Evolutionary conservation across 2,113 vertebrate species (phyloP).

Genomic region (Phycodurus eques): DNA sequence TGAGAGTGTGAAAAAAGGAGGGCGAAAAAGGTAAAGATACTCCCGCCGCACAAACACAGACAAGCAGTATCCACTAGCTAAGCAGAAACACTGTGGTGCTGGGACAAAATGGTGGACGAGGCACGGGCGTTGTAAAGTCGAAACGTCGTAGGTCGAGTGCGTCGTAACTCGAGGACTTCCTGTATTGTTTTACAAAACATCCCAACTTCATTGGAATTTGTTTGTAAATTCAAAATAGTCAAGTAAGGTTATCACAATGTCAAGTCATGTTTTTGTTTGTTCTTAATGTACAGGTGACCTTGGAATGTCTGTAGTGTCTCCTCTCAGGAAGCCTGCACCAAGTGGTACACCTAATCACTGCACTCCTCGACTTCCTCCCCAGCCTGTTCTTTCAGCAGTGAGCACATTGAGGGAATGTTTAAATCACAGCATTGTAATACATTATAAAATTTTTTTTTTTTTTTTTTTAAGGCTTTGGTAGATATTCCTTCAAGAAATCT

Average conservation of each 20-base stretch:
- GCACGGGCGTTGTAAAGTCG: too few relatives aligned
- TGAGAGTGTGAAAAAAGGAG: too few relatives aligned
- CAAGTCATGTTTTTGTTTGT: background rate
- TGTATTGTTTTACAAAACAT: too few relatives aligned
- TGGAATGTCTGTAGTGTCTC: slow-evolving; percentile 27
- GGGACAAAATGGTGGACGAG: too few relatives aligned
- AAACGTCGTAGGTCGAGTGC: too few relatives aligned
- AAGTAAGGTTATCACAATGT: background rate
- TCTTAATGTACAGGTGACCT: slow-evolving; percentile 42
- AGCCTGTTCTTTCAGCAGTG: slow-evolving; percentile 40
- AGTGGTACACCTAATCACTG: slow-evolving; percentile 42
- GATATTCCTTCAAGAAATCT: slow-evolving; percentile 48
- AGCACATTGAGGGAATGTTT: background rate
- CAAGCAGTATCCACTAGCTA: too few relatives aligned
- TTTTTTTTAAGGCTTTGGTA: slow-evolving; percentile 26
- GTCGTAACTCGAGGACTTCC: too few relatives aligned
- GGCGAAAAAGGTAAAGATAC: too few relatives aligned
- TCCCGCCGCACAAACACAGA: too few relatives aligned
- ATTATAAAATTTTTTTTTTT: background rate
- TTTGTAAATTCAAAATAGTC: background rate
- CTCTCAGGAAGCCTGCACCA: slow-evolving; percentile 3
- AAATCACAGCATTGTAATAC: background rate
- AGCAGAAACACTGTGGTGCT: too few relatives aligned
- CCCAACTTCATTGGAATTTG: too few relatives aligned
- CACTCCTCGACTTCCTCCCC: slow-evolving; percentile 36